Evolutionary conservation across 2,888 invertebrate genomes (phyloP).

Genomic region (Cryptosula pallasiana): DNA sequence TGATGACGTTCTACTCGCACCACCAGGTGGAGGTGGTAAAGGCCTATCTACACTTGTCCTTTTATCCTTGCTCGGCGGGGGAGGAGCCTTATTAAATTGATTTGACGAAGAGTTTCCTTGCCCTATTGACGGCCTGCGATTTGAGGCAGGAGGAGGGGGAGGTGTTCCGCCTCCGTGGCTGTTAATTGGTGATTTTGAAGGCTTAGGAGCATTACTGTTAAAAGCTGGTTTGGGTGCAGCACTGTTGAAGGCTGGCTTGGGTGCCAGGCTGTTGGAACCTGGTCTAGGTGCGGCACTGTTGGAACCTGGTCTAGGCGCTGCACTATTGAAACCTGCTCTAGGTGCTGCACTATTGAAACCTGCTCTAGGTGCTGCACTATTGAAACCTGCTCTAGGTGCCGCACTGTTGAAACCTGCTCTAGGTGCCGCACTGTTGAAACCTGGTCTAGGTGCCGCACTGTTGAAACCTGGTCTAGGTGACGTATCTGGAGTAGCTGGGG

Average conservation of each 20-base stretch:
- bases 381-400: background rate
- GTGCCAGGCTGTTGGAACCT: background rate
- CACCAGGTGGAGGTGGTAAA: constrained; percentile 64
- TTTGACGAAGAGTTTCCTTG: too few relatives aligned
- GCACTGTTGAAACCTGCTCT: too few relatives aligned
- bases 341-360: background rate
- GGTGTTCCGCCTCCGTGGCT: too few relatives aligned
- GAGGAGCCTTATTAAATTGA: too few relatives aligned
- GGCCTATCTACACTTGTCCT: constrained; percentile 73
- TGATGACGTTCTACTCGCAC: constrained; percentile 35
- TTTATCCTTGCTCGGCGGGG: constrained; percentile 50
- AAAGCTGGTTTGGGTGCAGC: background rate
- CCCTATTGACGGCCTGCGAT: background rate
- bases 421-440: background rate
- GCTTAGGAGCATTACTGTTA: too few relatives aligned
- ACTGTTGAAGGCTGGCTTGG: background rate
- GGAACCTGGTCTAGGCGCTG: background rate
- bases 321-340: too few relatives aligned
- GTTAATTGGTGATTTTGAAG: too few relatives aligned
- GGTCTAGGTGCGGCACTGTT: background rate
- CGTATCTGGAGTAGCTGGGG: background rate
- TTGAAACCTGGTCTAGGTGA: background rate
- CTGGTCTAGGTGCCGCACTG: background rate
- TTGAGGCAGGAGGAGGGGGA: background rate
- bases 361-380: background rate